Percentiles rank a stretch among this genome's conserved stretches.
Evolutionary conservation across 1,140 invertebrate species (phyloP).

Genomic region (Drosophila auraria): DNA sequence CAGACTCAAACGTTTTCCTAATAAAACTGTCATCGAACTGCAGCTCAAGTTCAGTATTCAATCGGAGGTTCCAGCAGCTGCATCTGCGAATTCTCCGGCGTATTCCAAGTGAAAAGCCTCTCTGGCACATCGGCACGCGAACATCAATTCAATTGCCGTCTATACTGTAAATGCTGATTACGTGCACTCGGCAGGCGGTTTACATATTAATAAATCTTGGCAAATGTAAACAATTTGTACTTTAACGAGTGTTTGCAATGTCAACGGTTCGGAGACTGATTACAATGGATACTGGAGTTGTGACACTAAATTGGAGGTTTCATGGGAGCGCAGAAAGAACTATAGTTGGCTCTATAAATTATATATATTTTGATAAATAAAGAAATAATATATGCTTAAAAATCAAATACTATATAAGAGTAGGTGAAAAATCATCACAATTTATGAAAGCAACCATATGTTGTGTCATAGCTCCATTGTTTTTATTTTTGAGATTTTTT

Average conservation of each 20-base stretch:
- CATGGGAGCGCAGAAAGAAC: too few species aligned
- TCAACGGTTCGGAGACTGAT: background rate
- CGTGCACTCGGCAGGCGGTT: background rate
- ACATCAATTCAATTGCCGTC: conserved; percentile 1
- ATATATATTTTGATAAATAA: too few species aligned
- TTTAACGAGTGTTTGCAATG: background rate
- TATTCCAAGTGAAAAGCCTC: background rate
- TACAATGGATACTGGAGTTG: background rate
- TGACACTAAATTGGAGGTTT: too few species aligned
- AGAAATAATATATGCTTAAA: too few species aligned
- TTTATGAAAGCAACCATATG: too few species aligned
- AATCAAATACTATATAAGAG: too few species aligned
- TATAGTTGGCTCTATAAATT: too few species aligned
- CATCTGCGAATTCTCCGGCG: background rate
- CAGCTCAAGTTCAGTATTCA: conserved; percentile 19
- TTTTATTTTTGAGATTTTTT: too few species aligned
- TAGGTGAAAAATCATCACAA: too few species aligned
- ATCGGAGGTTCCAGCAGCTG: background rate
- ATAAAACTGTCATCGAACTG: background rate
- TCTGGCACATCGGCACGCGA: conserved; percentile 31
- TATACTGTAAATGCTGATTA: conserved; percentile 11
- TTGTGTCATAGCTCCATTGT: too few species aligned
- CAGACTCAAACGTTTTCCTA: too few species aligned
- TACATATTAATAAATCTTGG: conserved; percentile 11
- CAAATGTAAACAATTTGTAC: conserved; percentile 6